These are phyloP conservation scores for Pristis pectinata DNA, from an alignment of 2,797 vertebrate species.

Conservation along the genomic window DNA sequence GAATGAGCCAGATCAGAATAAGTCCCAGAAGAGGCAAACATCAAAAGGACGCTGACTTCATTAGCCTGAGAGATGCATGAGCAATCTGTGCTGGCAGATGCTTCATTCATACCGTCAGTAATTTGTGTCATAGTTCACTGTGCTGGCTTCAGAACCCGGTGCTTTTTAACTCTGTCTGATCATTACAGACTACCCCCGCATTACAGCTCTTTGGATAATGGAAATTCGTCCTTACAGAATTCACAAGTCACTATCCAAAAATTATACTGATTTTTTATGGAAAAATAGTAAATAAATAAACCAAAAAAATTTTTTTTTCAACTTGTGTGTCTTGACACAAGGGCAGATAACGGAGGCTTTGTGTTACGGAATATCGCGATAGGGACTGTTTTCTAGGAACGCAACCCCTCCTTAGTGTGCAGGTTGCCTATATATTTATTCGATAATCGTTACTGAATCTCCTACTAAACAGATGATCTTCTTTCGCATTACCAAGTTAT, in stretches of 20 bases:
- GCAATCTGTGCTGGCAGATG: not conserved
- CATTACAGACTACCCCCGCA: not conserved
- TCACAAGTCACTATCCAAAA: too few species aligned
- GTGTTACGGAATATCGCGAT: too few species aligned
- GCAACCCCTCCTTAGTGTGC: too few species aligned
- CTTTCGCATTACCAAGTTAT: not conserved
- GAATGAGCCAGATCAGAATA: not conserved
- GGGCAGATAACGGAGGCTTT: too few species aligned
- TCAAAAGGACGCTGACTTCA: not conserved
- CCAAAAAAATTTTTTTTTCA: too few species aligned
- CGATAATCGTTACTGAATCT: not conserved
- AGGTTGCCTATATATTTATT: not conserved
- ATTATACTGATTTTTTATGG: too few species aligned
- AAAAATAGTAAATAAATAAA: too few species aligned
- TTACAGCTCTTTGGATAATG: too few species aligned
- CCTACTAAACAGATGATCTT: not conserved
- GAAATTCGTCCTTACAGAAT: too few species aligned
- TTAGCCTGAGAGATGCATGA: not conserved
- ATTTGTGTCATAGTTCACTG: not conserved
- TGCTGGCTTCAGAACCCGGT: not conserved
- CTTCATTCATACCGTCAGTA: not conserved
- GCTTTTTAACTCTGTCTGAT: not conserved
- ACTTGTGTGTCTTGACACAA: too few species aligned
- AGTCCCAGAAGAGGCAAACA: not conserved
- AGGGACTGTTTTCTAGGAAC: too few species aligned